Conservation (phyloP, 2,797 vertebrate species). For the Pipistrellus pygmaeus region DNA sequence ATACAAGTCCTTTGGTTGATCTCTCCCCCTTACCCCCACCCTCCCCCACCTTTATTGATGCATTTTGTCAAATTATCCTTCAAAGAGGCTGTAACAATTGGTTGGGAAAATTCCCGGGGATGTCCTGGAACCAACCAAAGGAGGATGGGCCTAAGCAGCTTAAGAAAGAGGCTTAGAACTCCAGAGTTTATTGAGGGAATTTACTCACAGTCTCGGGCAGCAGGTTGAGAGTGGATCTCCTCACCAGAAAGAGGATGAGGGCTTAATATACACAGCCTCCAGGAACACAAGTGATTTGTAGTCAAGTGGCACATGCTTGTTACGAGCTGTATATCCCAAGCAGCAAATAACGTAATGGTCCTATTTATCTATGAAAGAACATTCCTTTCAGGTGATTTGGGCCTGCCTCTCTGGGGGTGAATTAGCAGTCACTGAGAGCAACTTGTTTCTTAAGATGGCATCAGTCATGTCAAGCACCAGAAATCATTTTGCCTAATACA, state of each 20-base stretch:
- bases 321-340: not conserved
- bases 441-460: not conserved
- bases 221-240: not conserved
- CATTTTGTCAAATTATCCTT: constrained; percentile 21
- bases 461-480: not conserved
- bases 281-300: not conserved
- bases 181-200: not conserved
- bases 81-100: not conserved
- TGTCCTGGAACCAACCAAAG: not conserved
- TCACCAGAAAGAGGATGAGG: not conserved
- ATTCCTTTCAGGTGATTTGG: not conserved
- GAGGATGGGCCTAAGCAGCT: not conserved
- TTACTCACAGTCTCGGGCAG: not conserved
- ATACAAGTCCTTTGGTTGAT: no score
- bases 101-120: not conserved
- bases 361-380: not conserved
- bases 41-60: not conserved
- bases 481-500: not conserved
- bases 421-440: not conserved
- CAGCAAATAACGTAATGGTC: not conserved
- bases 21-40: no score
- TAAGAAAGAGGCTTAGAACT: not conserved
- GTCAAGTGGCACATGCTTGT: not conserved
- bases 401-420: not conserved
- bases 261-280: not conserved